Evolutionary conservation across 2,113 vertebrate species (phyloP).

Genomic region (Gavia stellata): DNA sequence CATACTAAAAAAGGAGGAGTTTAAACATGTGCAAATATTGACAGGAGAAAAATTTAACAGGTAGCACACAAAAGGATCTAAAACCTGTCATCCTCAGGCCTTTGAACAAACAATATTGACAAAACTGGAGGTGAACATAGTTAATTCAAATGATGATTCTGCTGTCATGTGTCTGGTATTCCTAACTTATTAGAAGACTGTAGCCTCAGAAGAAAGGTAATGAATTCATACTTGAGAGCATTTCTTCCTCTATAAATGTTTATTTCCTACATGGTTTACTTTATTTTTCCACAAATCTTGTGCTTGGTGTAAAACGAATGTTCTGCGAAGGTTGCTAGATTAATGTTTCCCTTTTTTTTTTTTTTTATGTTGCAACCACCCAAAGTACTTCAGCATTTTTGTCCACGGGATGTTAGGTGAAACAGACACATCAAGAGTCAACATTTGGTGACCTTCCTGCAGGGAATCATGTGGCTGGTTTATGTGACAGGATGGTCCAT

Average conservation of each 20-base stretch:
- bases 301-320: not conserved
- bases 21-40: conserved; percentile 5
- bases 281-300: not conserved
- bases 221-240: not conserved
- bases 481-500: not conserved
- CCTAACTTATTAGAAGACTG: not conserved
- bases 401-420: not conserved
- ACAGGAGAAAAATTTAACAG: not conserved
- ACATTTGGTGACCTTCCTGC: not conserved
- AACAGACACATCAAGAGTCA: not conserved
- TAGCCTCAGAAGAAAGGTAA: not conserved
- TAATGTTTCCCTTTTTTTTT: not conserved
- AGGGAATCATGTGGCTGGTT: fast-evolving
- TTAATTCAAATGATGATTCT: not conserved
- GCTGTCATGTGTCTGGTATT: not conserved
- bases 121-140: not conserved
- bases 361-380: not conserved
- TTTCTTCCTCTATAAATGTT: not conserved
- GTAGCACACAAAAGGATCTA: not conserved
- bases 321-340: not conserved
- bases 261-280: not conserved
- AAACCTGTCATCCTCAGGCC: not conserved
- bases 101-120: not conserved
- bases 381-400: not conserved
- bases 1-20: not conserved